Percentiles rank a stretch among this genome's conserved stretches.
These are phyloP conservation scores for Chrysaora quinquecirrha DNA, from an alignment of 30 jellyfish, hydroid and myxozoan genomes.

Conservation along the genomic window DNA sequence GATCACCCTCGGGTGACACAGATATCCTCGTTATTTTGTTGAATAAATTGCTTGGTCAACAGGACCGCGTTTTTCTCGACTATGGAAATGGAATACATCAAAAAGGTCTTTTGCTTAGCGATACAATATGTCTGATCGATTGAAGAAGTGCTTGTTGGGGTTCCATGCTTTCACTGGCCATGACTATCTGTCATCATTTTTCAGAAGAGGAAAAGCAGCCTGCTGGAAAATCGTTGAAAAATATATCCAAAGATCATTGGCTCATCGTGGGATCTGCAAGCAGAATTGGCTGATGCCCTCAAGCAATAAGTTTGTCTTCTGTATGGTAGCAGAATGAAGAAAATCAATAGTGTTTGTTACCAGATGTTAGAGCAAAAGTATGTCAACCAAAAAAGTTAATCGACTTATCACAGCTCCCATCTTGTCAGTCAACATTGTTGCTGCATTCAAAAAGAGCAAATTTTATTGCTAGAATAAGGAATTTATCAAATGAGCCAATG, in stretches of 20 bases:
- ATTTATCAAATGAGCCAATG: too few relatives aligned
- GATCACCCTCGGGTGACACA: constrained; percentile 21
- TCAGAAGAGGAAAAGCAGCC: constrained; percentile 42
- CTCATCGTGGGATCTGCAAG: not conserved
- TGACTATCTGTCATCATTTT: too few relatives aligned
- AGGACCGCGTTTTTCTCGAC: constrained; percentile 39
- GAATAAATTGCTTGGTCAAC: constrained; percentile 9
- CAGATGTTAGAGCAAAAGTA: not conserved
- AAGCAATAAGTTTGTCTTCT: not conserved
- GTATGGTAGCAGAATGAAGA: not conserved
- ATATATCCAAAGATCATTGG: not conserved
- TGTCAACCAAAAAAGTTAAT: not conserved
- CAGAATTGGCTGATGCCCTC: not conserved
- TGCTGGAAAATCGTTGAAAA: not conserved
- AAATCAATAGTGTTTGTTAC: too few relatives aligned
- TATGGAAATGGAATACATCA: constrained; percentile 24
- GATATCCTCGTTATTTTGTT: constrained; percentile 25
- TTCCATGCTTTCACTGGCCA: constrained; percentile 68
- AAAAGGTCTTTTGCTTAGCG: not conserved
- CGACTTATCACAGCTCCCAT: not conserved
- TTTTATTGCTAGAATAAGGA: not conserved
- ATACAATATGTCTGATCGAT: not conserved
- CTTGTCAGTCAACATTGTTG: not conserved
- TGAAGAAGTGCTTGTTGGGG: constrained; percentile 36
- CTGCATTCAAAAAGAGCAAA: not conserved